A percentile compares a stretch with the other conserved stretches of the same genome.
Conservation (phyloP, 2,113 vertebrate species). For the Pampusana beccarii region DNA sequence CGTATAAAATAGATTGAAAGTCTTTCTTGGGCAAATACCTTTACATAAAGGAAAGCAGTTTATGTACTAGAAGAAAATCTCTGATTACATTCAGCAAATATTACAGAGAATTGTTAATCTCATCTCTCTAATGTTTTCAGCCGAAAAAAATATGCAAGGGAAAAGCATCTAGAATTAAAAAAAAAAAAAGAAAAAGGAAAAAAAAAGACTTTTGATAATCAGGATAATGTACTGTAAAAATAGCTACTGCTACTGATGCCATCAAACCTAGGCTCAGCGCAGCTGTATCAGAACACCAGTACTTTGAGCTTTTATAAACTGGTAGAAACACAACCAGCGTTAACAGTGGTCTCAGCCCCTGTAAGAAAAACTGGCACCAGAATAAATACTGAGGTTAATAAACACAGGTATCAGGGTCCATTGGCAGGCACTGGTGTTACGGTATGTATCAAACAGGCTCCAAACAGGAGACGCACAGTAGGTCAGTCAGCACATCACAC, state of each 20-base stretch:
- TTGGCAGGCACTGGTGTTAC: not conserved
- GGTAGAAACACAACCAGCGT: not conserved
- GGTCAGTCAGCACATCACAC: not conserved
- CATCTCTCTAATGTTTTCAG: not conserved
- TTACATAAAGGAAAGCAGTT: not conserved
- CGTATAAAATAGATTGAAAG: not conserved
- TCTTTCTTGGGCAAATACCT: not conserved
- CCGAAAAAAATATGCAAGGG: not conserved
- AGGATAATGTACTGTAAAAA: not conserved
- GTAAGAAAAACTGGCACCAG: not conserved
- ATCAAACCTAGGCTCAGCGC: not conserved
- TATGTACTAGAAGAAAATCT: not conserved
- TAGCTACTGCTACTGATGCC: not conserved
- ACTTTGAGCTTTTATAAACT: not conserved
- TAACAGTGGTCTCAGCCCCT: not conserved
- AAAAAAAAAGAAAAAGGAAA: not conserved
- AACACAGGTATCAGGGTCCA: accelerated
- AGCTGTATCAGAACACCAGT: not conserved
- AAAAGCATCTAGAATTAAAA: not conserved
- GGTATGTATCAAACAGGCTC: not conserved
- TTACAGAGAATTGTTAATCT: not conserved
- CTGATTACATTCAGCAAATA: not conserved
- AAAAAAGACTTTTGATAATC: not conserved
- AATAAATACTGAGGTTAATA: not conserved
- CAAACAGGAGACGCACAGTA: not conserved